Conservation (phyloP, 2,888 invertebrate species). For the Loripinus fragilis region DNA sequence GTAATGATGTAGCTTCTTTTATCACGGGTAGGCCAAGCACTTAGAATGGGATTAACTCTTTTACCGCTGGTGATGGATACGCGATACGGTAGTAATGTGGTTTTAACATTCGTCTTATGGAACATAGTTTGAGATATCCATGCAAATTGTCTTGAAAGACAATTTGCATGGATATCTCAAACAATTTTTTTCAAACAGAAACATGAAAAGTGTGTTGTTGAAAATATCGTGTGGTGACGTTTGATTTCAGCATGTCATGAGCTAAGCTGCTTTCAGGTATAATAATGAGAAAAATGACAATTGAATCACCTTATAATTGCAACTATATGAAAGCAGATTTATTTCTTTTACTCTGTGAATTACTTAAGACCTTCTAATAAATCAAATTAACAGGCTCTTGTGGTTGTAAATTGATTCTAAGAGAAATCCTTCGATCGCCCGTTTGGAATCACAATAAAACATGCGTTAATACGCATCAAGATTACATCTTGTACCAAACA, state of each 20-base stretch:
- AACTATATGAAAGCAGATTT: slow-evolving; percentile 15
- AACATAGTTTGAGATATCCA: too few species aligned
- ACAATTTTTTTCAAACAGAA: too few species aligned
- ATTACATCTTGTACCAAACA: slow-evolving; percentile 19
- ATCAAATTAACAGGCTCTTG: slow-evolving; percentile 17
- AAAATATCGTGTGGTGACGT: too few species aligned
- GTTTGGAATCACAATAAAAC: slow-evolving; percentile 8
- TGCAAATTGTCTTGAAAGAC: too few species aligned
- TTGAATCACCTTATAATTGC: slow-evolving; percentile 21
- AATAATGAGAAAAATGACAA: slow-evolving; percentile 9
- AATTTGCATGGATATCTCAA: too few species aligned
- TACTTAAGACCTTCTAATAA: slow-evolving; percentile 18
- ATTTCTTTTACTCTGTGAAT: slow-evolving; percentile 14
- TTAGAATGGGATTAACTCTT: slow-evolving; percentile 14
- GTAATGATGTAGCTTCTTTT: not conserved
- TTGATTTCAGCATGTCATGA: too few species aligned
- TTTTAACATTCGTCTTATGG: too few species aligned
- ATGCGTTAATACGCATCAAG: slow-evolving; percentile 11
- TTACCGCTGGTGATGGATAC: too few species aligned
- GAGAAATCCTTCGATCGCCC: slow-evolving; percentile 5
- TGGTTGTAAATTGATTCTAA: slow-evolving; percentile 15
- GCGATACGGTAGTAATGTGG: too few species aligned
- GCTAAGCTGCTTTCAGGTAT: not conserved
- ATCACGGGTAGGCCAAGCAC: not conserved
- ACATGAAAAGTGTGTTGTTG: too few species aligned